Conservation (phyloP, 2,888 invertebrate species). For the Thecocarcelia acutangulata region DNA sequence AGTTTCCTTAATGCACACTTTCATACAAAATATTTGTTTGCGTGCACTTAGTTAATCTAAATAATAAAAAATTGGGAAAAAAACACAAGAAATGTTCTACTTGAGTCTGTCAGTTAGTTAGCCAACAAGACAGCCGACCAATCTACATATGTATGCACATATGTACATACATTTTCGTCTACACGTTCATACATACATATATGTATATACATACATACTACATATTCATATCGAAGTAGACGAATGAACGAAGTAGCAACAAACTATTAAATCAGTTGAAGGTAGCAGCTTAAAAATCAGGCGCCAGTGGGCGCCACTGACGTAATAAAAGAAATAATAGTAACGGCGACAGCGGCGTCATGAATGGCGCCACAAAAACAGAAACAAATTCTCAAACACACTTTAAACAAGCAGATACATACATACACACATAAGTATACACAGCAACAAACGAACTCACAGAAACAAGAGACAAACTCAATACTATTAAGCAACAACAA, state of each 20-base stretch:
- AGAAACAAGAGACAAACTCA: constrained; percentile 24
- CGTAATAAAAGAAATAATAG: constrained; percentile 81
- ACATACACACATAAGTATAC: background rate
- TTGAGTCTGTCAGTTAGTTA: constrained; percentile 31
- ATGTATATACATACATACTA: too few relatives aligned
- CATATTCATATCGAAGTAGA: constrained; percentile 63
- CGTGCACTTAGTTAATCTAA: constrained; percentile 69
- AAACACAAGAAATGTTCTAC: constrained; percentile 1
- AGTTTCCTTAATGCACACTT: constrained; percentile 44
- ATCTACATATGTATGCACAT: constrained; percentile 13
- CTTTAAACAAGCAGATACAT: constrained; percentile 13
- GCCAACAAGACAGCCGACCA: constrained; percentile 40
- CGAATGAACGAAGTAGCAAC: constrained; percentile 69
- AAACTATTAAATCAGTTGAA: constrained; percentile 70
- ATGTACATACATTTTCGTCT: too few relatives aligned
- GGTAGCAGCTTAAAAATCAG: constrained; percentile 73
- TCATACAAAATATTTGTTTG: constrained; percentile 57
- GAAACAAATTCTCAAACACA: constrained; percentile 38
- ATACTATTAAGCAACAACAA: constrained; percentile 20
- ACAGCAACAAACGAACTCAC: constrained; percentile 26
- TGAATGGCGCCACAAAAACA: constrained; percentile 78
- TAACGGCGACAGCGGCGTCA: constrained; percentile 79
- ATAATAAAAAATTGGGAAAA: constrained; percentile 47
- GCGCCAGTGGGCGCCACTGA: constrained; percentile 82
- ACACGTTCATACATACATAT: too few relatives aligned